Evolutionary conservation across 2,797 vertebrate genomes (phyloP), one percentile per base, ranked within the genome.

Genomic region (Echeneis naucrates): DNA sequence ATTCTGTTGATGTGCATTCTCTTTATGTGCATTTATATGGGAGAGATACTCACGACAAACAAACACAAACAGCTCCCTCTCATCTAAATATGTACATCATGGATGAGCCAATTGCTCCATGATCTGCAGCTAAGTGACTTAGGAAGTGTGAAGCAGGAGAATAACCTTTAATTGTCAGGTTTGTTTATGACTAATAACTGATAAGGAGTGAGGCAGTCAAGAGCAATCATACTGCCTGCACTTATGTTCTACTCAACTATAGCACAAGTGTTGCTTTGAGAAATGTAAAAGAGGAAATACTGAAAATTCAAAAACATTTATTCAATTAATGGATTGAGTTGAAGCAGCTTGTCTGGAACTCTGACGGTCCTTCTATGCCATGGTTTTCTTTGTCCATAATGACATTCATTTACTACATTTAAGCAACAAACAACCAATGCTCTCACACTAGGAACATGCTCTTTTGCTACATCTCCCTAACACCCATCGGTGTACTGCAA

Each of bases 1-100:
- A 60, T 86, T 87, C 69, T 86, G 84, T 84, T 84, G 83, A 62
- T 84, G 75, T 85, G 71, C 66, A 32, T 65, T 65, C 37, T 86
- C 83, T 87, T 87, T 82, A 65, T 85, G 72, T 83, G 67, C 70
- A 81, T 84, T 78, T 84, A 73, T 27, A 82, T 80, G 52, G 42
- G 77, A 77, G 23, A 63, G 26, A 44, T 24, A 19, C 50, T 40
- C 12, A 67, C 37, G 23, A 74, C 27, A 71, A 75, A 74, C 27
- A 71, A 75, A 80, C 58, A 63, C 54, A 62, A 59, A 45, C 47
- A 9, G 27, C 52, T 35, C 19, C 19, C 12, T 23, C 40, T 51
- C 66, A 47, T 11, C n/a, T 55, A 7, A 7, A 52, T 8, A 61
- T 59, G 32, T 33, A 45, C 5, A n/a, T 8, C 21, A 24, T 0